phyloP scores from a whole-genome alignment of 1,140 invertebrate genomes.

The Rhagoletis pomonella region DNA sequence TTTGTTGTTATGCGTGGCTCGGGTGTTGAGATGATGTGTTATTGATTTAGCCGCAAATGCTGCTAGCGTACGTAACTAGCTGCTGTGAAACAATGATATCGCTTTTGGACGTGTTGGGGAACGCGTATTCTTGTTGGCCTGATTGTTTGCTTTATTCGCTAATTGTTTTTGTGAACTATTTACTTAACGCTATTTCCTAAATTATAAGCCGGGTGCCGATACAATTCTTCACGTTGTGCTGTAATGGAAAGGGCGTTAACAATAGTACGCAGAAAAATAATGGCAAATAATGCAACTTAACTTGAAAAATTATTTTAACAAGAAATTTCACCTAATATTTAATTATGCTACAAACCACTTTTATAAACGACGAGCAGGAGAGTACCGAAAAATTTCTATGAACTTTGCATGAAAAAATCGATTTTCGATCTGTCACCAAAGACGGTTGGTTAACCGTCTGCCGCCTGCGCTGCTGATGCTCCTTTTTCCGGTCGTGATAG shows the following conservation, averaged over 20 bases:
- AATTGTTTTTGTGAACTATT: constrained; percentile 30
- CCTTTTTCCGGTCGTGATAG: constrained; percentile 5
- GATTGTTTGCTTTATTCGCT: background rate
- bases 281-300: constrained; percentile 13
- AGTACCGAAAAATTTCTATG: constrained; percentile 23
- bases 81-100: background rate
- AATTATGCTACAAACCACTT: constrained; percentile 4
- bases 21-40: constrained; percentile 28
- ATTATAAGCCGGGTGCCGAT: constrained; percentile 43
- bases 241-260: constrained; percentile 44
- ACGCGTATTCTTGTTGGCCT: background rate
- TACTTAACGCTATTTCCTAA: constrained; percentile 35
- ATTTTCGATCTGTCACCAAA: constrained; percentile 43
- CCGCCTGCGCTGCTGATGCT: background rate
- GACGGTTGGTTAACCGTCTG: constrained; percentile 15
- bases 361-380: background rate
- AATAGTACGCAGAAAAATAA: background rate
- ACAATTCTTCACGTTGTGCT: background rate
- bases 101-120: background rate
- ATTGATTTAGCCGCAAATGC: constrained; percentile 37
- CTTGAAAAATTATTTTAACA: background rate
- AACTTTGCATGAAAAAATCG: constrained; percentile 41
- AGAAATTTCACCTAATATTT: background rate
- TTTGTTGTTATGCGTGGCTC: constrained; percentile 34
- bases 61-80: background rate